phyloP scores from a whole-genome alignment of 2,888 invertebrate species.

The Dermolepida albohirtum region DNA sequence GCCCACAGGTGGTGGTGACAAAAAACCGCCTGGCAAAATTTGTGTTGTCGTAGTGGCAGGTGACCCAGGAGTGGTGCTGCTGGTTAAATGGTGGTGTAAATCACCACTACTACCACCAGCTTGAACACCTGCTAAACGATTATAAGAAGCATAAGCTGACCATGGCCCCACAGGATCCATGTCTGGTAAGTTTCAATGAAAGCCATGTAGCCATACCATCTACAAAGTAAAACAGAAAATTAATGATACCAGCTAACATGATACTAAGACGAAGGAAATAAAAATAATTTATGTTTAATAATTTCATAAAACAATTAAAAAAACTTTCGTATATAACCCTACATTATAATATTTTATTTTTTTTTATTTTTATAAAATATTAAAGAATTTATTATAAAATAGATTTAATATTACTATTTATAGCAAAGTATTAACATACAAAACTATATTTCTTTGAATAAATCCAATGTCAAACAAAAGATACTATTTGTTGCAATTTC shows the following conservation, averaged over 20 bases:
- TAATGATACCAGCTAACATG: conserved; percentile 2
- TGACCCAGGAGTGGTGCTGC: conserved; percentile 66
- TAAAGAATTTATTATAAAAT: too few species aligned
- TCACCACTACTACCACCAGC: conserved; percentile 75
- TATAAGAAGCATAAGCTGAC: conserved; percentile 86
- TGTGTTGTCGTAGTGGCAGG: conserved; percentile 76
- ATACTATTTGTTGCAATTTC: too few species aligned
- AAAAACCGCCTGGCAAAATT: conserved; percentile 78
- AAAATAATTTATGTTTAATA: conserved; percentile 5
- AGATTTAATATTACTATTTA: too few species aligned
- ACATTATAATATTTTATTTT: background rate
- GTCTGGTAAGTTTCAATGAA: conserved; percentile 50
- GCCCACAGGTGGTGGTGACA: conserved; percentile 80
- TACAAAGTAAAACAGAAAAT: conserved; percentile 51
- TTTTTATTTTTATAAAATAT: too few species aligned
- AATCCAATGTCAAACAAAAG: background rate
- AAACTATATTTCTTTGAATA: background rate
- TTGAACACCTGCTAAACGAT: conserved; percentile 80
- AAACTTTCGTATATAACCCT: background rate
- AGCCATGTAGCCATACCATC: conserved; percentile 64
- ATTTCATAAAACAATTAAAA: background rate
- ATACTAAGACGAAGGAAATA: background rate
- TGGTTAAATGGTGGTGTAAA: conserved; percentile 76
- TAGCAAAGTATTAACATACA: too few species aligned
- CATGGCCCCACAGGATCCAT: conserved; percentile 94